Percentiles rank a stretch among this genome's conserved stretches.
Conservation (phyloP, 2,888 invertebrate species). For the Dermolepida albohirtum region DNA sequence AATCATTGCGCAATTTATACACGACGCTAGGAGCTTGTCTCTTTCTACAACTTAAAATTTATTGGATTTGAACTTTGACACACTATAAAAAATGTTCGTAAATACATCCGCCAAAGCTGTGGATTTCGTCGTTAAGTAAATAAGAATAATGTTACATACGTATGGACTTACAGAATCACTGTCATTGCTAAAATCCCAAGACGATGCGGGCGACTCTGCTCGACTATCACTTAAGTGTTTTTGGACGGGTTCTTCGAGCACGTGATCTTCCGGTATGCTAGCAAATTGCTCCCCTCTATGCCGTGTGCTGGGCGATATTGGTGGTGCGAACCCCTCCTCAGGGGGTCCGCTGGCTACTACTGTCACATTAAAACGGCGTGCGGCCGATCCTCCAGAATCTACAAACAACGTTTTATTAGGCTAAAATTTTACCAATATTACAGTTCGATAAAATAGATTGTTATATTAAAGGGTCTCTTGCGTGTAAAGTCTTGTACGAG, state of each 20-base stretch:
- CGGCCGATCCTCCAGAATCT: slow-evolving; percentile 53
- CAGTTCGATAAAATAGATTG: too few species aligned
- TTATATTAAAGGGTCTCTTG: background rate
- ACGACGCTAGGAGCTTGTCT: too few species aligned
- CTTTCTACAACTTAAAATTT: too few species aligned
- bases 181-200: slow-evolving; percentile 64
- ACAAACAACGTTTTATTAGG: background rate
- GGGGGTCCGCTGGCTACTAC: slow-evolving; percentile 57
- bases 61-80: too few species aligned
- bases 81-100: too few species aligned
- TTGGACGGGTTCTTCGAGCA: slow-evolving; percentile 62
- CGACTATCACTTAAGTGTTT: slow-evolving; percentile 54
- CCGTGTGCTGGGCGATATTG: slow-evolving; percentile 58
- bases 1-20: too few species aligned
- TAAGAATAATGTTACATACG: background rate
- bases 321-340: slow-evolving; percentile 56
- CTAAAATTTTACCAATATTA: too few species aligned
- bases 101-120: too few species aligned
- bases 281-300: slow-evolving; percentile 64
- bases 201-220: slow-evolving; percentile 61
- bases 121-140: too few species aligned
- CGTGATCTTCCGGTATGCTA: slow-evolving; percentile 66
- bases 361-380: slow-evolving; percentile 70
- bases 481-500: too few species aligned
- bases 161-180: slow-evolving; percentile 59